phyloP scores from a whole-genome alignment of 2,888 invertebrate species.

The Thereva unica region DNA sequence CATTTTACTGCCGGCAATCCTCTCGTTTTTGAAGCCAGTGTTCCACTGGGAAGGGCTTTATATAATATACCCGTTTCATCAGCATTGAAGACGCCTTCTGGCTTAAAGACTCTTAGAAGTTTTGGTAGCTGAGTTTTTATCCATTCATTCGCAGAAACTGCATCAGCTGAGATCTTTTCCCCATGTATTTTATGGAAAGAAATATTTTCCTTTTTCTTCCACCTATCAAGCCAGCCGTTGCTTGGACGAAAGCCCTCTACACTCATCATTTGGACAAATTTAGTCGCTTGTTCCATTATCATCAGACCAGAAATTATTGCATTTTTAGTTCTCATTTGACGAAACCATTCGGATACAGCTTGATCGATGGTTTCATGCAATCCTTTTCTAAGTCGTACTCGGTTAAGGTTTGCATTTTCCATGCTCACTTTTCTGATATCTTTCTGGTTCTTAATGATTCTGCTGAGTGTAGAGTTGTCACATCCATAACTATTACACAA shows the following conservation, averaged over 20 bases:
- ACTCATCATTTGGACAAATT: neutral
- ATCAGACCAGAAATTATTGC: neutral
- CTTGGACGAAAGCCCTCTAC: neutral
- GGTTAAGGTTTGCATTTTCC: constrained; percentile 1
- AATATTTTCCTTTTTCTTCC: constrained; percentile 4
- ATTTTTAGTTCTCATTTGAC: neutral
- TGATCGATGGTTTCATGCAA: constrained; percentile 1
- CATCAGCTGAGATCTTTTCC: neutral
- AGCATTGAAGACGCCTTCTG: no score
- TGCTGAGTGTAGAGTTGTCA: constrained; percentile 4
- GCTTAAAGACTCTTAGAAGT: neutral
- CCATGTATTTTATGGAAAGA: constrained; percentile 4
- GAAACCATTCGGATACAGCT: constrained; percentile 7
- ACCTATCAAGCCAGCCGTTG: neutral
- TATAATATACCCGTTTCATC: neutral
- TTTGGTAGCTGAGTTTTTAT: neutral
- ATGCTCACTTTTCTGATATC: neutral
- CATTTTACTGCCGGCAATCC: neutral
- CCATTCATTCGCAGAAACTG: neutral
- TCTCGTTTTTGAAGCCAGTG: neutral
- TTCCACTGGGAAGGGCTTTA: neutral
- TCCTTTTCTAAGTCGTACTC: constrained; percentile 1
- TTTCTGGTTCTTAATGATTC: neutral
- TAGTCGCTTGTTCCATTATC: neutral
- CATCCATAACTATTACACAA: constrained; percentile 3